phyloP scores from a whole-genome alignment of 2,113 vertebrate genomes.

The Eptesicus fuscus region DNA sequence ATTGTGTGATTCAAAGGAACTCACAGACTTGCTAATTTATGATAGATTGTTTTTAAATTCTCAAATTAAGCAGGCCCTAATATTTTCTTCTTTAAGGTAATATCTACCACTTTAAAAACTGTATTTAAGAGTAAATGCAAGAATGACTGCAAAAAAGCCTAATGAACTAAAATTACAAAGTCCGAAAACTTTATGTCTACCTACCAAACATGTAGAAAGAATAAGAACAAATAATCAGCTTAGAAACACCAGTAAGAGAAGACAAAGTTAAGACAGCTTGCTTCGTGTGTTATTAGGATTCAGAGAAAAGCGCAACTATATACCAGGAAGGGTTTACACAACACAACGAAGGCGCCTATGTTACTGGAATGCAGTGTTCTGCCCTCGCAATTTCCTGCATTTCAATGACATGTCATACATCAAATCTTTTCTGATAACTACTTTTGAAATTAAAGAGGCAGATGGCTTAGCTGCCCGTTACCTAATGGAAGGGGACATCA shows the following conservation, averaged over 20 bases:
- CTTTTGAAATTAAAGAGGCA: constrained; percentile 63
- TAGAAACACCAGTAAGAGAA: neutral
- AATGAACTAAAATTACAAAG: neutral
- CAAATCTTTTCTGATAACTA: constrained; percentile 64
- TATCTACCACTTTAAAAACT: neutral
- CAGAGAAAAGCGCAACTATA: neutral
- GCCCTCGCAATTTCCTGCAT: constrained; percentile 72
- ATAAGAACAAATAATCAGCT: neutral
- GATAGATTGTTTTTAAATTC: neutral
- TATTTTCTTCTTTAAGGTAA: neutral
- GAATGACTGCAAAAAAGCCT: neutral
- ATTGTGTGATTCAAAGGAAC: neutral
- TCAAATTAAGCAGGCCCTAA: neutral
- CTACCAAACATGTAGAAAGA: neutral
- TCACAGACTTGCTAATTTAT: neutral
- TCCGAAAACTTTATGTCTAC: neutral
- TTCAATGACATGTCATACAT: constrained; percentile 55
- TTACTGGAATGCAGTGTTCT: constrained; percentile 41
- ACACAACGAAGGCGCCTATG: constrained; percentile 47
- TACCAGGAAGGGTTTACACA: neutral
- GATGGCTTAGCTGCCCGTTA: constrained; percentile 69
- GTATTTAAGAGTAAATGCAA: neutral
- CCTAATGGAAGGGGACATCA: constrained; percentile 64
- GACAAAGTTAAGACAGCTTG: neutral
- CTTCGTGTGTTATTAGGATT: neutral